phyloP scores from a whole-genome alignment of 2,113 vertebrate species.

The Malaclemys terrapin region DNA sequence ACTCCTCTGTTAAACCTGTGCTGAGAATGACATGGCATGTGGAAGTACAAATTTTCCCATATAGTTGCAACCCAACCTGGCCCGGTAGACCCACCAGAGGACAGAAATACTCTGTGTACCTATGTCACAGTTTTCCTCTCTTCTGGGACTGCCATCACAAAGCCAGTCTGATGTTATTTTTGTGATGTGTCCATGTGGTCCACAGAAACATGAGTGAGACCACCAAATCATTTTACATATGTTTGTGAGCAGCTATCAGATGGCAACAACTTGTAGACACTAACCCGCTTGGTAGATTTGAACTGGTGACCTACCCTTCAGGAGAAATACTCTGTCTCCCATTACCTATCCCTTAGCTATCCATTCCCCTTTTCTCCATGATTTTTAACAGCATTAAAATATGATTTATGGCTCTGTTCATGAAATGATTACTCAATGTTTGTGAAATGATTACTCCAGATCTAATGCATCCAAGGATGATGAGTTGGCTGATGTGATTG shows the following conservation, averaged over 20 bases:
- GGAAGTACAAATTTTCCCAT: neutral
- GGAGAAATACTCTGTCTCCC: neutral
- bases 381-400: neutral
- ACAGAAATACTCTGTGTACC: neutral
- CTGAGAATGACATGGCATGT: neutral
- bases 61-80: neutral
- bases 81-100: neutral
- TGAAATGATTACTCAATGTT: rapidly evolving
- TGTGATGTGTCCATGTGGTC: neutral
- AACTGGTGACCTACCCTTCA: neutral
- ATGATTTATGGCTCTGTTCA: neutral
- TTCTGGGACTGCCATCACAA: neutral
- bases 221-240: neutral
- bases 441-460: too few relatives aligned
- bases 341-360: neutral
- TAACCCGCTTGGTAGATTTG: neutral
- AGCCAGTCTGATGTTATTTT: neutral
- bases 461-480: too few relatives aligned
- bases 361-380: neutral
- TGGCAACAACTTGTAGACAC: neutral
- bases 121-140: neutral
- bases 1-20: neutral
- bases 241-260: neutral
- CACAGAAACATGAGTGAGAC: neutral
- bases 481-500: too few relatives aligned